phyloP scores from a whole-genome alignment of 2,888 invertebrate species.

The Drosophila atripex region DNA sequence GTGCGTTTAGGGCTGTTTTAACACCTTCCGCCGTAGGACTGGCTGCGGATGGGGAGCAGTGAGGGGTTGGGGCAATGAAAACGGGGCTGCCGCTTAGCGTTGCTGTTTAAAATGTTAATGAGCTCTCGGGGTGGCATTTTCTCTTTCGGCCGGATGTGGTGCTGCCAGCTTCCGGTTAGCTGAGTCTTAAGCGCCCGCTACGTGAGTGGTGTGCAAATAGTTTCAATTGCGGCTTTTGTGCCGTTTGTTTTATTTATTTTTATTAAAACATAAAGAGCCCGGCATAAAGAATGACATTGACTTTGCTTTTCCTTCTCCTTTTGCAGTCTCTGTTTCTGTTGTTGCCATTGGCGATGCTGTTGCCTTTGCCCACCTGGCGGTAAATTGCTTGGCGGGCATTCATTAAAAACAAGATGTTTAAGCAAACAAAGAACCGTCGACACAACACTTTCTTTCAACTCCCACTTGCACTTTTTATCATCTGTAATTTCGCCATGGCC shows the following conservation, averaged over 20 bases:
- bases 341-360: not conserved
- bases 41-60: not conserved
- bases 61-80: constrained; percentile 13
- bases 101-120: constrained; percentile 79
- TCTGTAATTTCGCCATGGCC: constrained; percentile 46
- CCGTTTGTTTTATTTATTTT: constrained; percentile 80
- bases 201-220: constrained; percentile 80
- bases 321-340: not conserved
- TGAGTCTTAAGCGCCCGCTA: constrained; percentile 75
- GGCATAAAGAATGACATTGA: constrained; percentile 71
- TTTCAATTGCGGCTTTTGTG: constrained; percentile 79
- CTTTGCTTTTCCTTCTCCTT: constrained; percentile 52
- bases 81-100: constrained; percentile 57
- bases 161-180: constrained; percentile 77
- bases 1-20: constrained; percentile 74
- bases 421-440: constrained; percentile 25
- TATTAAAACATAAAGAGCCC: constrained; percentile 79
- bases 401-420: constrained; percentile 60
- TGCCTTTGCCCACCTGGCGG: constrained; percentile 68
- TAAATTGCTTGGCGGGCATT: constrained; percentile 74
- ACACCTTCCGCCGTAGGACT: constrained; percentile 63
- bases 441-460: constrained; percentile 6
- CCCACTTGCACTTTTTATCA: constrained; percentile 69
- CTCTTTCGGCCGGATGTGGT: constrained; percentile 70
- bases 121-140: constrained; percentile 69